A percentile compares a stretch with the other conserved stretches of the same genome.
These are phyloP conservation scores for Hydropsyche betteni DNA, from an alignment of 2,888 invertebrate species.

Conservation along the genomic window DNA sequence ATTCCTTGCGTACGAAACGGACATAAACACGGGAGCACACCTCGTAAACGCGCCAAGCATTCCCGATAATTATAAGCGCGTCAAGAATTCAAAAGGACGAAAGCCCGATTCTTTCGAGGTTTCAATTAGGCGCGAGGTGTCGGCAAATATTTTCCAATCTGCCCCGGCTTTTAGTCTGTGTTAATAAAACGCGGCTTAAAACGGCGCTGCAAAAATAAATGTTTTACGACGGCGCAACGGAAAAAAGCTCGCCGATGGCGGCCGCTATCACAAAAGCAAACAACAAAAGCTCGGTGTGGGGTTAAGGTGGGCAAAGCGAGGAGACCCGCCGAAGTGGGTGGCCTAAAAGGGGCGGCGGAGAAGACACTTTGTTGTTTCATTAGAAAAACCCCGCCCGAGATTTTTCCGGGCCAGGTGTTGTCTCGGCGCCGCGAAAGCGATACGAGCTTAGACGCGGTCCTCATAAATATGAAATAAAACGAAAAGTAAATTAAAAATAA, in stretches of 20 bases:
- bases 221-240: conserved; percentile 29
- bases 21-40: not conserved
- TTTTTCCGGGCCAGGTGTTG: conserved; percentile 45
- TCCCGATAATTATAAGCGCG: not conserved
- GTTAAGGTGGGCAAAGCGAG: not conserved
- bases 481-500: conserved; percentile 15
- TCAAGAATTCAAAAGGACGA: not conserved
- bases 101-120: conserved; percentile 23
- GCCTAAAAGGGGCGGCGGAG: conserved; percentile 1
- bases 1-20: conserved; percentile 4
- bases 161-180: conserved; percentile 37
- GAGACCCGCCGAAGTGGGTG: not conserved
- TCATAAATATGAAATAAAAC: conserved; percentile 21
- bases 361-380: conserved; percentile 48
- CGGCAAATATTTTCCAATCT: conserved; percentile 47
- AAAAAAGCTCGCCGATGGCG: conserved; percentile 1
- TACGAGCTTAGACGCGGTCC: not conserved
- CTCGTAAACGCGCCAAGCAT: not conserved
- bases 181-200: conserved; percentile 41
- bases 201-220: conserved; percentile 39
- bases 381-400: conserved; percentile 42
- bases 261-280: conserved; percentile 37
- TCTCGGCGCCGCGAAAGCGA: conserved; percentile 33
- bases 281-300: conserved; percentile 18
- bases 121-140: conserved; percentile 41